Evolutionary conservation across 1,140 invertebrate species (phyloP).

Genomic region (Calycopis cecrops): DNA sequence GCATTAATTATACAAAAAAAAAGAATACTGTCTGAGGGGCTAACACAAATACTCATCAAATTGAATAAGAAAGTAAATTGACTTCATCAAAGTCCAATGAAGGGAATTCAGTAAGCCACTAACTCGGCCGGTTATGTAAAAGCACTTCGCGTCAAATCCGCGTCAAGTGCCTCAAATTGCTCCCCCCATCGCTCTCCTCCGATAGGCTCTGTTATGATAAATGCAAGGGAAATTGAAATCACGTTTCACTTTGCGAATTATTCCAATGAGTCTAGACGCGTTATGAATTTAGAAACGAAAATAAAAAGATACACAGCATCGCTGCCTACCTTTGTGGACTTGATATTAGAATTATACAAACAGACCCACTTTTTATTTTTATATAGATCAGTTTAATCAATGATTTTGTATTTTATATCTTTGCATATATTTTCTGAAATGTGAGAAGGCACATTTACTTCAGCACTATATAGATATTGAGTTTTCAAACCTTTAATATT

Average conservation of each 20-base stretch:
- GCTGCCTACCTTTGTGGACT: too few species aligned
- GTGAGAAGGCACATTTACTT: too few species aligned
- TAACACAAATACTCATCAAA: constrained; percentile 7
- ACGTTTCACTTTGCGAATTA: constrained; percentile 43
- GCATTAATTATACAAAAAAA: constrained; percentile 7
- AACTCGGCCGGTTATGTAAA: constrained; percentile 37
- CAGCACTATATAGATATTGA: too few species aligned
- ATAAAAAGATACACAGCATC: constrained; percentile 12
- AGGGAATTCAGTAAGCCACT: constrained; percentile 47
- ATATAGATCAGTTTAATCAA: too few species aligned
- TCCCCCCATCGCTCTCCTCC: constrained; percentile 26
- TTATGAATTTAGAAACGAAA: constrained; percentile 38
- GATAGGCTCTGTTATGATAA: constrained; percentile 41
- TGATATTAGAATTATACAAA: too few species aligned
- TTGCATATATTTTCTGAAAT: too few species aligned
- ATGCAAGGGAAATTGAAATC: constrained; percentile 56
- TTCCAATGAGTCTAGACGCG: constrained; percentile 29
- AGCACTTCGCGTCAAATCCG: constrained; percentile 52
- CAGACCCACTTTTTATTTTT: too few species aligned
- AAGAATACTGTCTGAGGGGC: not conserved
- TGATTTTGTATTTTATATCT: too few species aligned
- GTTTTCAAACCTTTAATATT: too few species aligned
- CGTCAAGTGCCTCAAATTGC: constrained; percentile 53
- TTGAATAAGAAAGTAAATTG: constrained; percentile 29
- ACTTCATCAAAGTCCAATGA: constrained; percentile 50